A percentile compares a stretch with the other conserved stretches of the same genome.
phyloP scores from a whole-genome alignment of 1,140 invertebrate genomes.

The Epicauta chinensis region DNA sequence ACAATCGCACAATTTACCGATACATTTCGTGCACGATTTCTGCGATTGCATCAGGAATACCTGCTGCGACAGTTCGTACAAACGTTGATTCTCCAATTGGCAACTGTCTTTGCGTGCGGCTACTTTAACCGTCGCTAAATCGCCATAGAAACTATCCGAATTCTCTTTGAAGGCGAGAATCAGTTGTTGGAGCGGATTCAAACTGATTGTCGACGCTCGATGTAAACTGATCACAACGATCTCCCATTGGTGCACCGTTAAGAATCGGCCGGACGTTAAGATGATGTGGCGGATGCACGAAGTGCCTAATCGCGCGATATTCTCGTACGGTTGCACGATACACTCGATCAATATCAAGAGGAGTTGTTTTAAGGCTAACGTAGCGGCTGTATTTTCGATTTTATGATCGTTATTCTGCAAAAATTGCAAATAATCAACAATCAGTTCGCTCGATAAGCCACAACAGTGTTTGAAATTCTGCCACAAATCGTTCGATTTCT shows the following conservation, averaged over 20 bases:
- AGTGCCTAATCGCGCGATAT: slow-evolving; percentile 82
- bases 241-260: slow-evolving; percentile 79
- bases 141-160: slow-evolving; percentile 90
- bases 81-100: slow-evolving; percentile 68
- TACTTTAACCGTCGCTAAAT: slow-evolving; percentile 87
- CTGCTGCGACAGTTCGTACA: slow-evolving; percentile 82
- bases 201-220: slow-evolving; percentile 73
- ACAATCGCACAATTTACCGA: slow-evolving; percentile 31
- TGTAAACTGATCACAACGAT: slow-evolving; percentile 72
- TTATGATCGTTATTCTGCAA: slow-evolving; percentile 44
- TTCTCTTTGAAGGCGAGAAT: slow-evolving; percentile 81
- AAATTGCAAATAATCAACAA: slow-evolving; percentile 73
- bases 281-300: slow-evolving; percentile 87
- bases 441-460: slow-evolving; percentile 81
- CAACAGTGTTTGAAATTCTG: slow-evolving; percentile 91
- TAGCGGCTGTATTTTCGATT: slow-evolving; percentile 54
- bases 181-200: slow-evolving; percentile 76
- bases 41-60: slow-evolving; percentile 55
- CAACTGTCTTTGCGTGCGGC: slow-evolving; percentile 81
- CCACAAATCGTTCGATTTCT: slow-evolving; percentile 67
- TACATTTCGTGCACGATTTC: slow-evolving; percentile 40
- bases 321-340: slow-evolving; percentile 80
- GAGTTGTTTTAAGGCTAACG: slow-evolving; percentile 78
- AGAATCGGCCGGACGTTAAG: slow-evolving; percentile 69
- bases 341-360: slow-evolving; percentile 85